Evolutionary conservation across 1,140 invertebrate genomes (phyloP), one percentile per base, ranked within the genome.

Genomic region (Callitettix versicolor): DNA sequence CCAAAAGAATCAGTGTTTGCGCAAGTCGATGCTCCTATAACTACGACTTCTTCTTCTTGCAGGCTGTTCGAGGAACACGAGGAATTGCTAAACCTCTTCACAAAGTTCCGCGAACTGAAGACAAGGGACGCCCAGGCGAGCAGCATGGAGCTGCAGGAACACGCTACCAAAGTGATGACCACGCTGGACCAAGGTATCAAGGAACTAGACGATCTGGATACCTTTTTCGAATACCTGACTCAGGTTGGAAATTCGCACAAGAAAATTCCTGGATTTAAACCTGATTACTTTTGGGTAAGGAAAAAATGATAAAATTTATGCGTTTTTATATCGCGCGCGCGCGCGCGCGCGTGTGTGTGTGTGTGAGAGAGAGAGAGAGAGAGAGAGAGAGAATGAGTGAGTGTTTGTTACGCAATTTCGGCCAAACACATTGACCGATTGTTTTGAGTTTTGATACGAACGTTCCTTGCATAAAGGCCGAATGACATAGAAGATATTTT

Each of bases 1-100:
- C n/a, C n/a, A n/a, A n/a, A n/a, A n/a, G n/a, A n/a, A n/a, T n/a
- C n/a, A n/a, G n/a, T n/a, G n/a, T n/a, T n/a, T n/a, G n/a, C n/a
- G n/a, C n/a, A n/a, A n/a, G n/a, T n/a, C n/a, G n/a, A n/a, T n/a
- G n/a, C n/a, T n/a, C n/a, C n/a, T n/a, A n/a, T n/a, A n/a, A n/a
- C n/a, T n/a, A n/a, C n/a, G n/a, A n/a, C n/a, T 34, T 20, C 15
- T 9, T 15, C 12, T 22, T 53, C 24, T 58, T 59, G 0, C 77
- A 93, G 90, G 69, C 73, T 95, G 60, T 95, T 95, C 69, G 88
- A 95, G 68, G 85, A 90, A 57, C 86, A 93, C 63, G 70, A 76
- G 51, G 89, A 93, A 50, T 72, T 93, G 4, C 72, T 91, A 17
- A 73, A 79, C 21, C 78, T 93, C 68, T 94, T 94, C 68, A 78